A percentile compares a stretch with the other conserved stretches of the same genome.
Conservation (phyloP, 2,888 invertebrate genomes). For the Theretra japonica region DNA sequence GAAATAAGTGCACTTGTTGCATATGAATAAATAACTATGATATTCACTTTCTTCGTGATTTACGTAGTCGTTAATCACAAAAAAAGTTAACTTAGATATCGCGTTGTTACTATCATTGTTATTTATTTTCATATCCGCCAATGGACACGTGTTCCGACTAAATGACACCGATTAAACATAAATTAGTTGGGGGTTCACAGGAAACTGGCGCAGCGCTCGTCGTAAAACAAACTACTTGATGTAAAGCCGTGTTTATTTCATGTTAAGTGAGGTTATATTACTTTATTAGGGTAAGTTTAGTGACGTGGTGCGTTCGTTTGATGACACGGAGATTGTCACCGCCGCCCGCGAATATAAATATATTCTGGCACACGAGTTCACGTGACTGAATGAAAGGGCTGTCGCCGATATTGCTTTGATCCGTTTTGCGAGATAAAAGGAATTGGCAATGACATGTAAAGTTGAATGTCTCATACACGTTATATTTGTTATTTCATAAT, state of each 20-base stretch:
- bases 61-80: background rate
- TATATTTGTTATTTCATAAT: background rate
- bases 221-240: slow-evolving; percentile 49
- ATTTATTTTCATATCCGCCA: slow-evolving; percentile 9
- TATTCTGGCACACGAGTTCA: slow-evolving; percentile 41
- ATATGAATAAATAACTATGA: too few species aligned
- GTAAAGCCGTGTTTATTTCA: slow-evolving; percentile 46
- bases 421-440: background rate
- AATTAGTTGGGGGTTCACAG: slow-evolving; percentile 50
- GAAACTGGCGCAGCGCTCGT: slow-evolving; percentile 43
- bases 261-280: slow-evolving; percentile 49
- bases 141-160: slow-evolving; percentile 43
- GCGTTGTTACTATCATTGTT: background rate
- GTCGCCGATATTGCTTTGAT: slow-evolving; percentile 20
- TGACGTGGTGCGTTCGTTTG: slow-evolving; percentile 44
- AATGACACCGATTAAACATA: slow-evolving; percentile 48
- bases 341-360: slow-evolving; percentile 46
- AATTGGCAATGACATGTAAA: background rate
- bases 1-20: background rate
- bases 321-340: slow-evolving; percentile 50
- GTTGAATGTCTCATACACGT: background rate
- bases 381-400: slow-evolving; percentile 50
- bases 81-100: background rate
- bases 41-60: too few species aligned
- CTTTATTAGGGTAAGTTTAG: slow-evolving; percentile 38